phyloP scores from a whole-genome alignment of 2,888 invertebrate genomes.

The Cheilosia grossa region DNA sequence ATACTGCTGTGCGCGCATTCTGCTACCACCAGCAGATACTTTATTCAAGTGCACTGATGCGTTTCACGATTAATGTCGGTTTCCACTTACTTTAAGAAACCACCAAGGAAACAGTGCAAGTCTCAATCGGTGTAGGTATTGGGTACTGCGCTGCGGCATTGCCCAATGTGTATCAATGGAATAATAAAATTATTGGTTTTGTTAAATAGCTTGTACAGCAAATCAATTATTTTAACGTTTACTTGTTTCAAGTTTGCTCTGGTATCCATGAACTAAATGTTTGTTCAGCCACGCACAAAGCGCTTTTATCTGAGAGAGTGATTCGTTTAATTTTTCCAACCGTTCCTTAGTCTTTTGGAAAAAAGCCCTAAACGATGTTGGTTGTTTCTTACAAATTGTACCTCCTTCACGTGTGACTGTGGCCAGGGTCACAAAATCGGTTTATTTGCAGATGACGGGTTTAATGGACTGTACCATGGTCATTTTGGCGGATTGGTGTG shows the following conservation, averaged over 20 bases:
- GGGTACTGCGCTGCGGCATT: conserved; percentile 2
- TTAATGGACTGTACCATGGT: conserved; percentile 67
- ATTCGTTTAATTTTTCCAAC: conserved; percentile 54
- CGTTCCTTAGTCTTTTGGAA: conserved; percentile 26
- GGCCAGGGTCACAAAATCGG: conserved; percentile 1
- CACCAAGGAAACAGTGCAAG: conserved; percentile 27
- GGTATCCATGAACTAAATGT: conserved; percentile 63
- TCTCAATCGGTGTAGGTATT: conserved; percentile 20
- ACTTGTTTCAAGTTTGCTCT: conserved; percentile 60
- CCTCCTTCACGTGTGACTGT: conserved; percentile 22
- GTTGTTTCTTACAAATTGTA: background rate
- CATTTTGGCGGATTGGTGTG: conserved; percentile 33
- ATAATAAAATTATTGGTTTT: conserved; percentile 45
- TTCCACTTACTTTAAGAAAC: conserved; percentile 23
- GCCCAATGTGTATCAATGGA: conserved; percentile 28
- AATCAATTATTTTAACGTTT: conserved; percentile 56
- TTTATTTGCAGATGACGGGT: conserved; percentile 57
- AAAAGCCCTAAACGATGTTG: background rate
- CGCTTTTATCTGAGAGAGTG: conserved; percentile 29
- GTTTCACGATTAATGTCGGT: conserved; percentile 44
- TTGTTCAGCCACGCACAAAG: conserved; percentile 58
- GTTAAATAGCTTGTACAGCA: conserved; percentile 30
- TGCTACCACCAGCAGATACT: conserved; percentile 11
- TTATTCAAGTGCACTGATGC: conserved; percentile 58
- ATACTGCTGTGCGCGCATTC: conserved; percentile 40